Evolutionary conservation across 2,888 invertebrate genomes (phyloP).

Genomic region (Acholoe squamosa): DNA sequence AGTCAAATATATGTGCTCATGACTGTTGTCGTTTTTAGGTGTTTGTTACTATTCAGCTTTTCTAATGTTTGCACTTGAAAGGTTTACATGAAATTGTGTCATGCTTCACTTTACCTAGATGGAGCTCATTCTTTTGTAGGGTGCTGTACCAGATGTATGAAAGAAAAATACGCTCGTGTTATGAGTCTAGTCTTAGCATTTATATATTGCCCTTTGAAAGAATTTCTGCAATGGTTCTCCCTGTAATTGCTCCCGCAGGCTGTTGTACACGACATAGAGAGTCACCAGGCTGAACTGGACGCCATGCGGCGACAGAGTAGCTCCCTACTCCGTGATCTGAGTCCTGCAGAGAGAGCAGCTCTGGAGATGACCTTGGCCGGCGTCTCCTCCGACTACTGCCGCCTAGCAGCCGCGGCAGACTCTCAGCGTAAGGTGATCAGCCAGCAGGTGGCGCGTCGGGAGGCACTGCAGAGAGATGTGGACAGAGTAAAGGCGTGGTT

Average conservation of each 20-base stretch:
- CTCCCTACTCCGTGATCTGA: constrained; percentile 84
- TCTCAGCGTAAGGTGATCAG: constrained; percentile 87
- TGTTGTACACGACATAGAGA: constrained; percentile 89
- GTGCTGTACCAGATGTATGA: too few species aligned
- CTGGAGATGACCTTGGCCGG: constrained; percentile 89
- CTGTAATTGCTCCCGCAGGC: constrained; percentile 82
- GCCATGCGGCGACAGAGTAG: constrained; percentile 82
- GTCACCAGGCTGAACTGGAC: constrained; percentile 91
- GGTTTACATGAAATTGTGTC: too few species aligned
- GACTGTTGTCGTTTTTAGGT: too few species aligned
- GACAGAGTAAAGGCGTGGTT: constrained; percentile 92
- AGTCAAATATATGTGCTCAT: too few species aligned
- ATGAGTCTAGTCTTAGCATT: too few species aligned
- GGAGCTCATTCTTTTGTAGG: too few species aligned
- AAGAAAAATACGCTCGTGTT: too few species aligned
- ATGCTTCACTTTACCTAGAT: too few species aligned
- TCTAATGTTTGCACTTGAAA: too few species aligned
- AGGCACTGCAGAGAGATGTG: constrained; percentile 90
- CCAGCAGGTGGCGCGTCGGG: constrained; percentile 87
- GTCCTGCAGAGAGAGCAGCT: constrained; percentile 91
- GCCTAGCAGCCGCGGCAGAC: constrained; percentile 85
- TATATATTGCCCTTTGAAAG: too few species aligned
- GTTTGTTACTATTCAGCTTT: too few species aligned
- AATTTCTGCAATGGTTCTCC: too few species aligned
- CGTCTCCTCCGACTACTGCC: constrained; percentile 90